Evolutionary conservation across 2,797 vertebrate genomes (phyloP).

Genomic region (Poeciliopsis infans): DNA sequence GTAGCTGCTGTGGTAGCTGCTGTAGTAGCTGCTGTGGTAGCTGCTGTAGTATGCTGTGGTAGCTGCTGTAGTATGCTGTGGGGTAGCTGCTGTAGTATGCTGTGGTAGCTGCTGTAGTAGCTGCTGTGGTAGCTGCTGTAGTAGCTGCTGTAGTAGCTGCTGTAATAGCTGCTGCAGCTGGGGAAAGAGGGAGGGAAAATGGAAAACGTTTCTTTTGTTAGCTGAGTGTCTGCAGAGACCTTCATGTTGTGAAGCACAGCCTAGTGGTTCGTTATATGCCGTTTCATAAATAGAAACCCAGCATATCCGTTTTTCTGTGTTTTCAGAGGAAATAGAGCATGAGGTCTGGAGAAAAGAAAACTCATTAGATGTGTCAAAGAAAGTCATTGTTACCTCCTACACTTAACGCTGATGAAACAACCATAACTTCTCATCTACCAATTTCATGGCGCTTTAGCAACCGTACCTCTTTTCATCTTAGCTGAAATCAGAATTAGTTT

Average conservation of each 20-base stretch:
- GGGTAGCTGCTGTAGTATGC: no score
- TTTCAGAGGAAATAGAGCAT: background rate
- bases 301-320: background rate
- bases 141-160: no score
- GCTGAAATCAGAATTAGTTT: background rate
- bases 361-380: background rate
- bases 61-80: no score
- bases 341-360: background rate
- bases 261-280: background rate
- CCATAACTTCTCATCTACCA: background rate
- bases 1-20: background rate
- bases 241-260: background rate
- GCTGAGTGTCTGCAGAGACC: background rate
- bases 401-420: conserved; percentile 3
- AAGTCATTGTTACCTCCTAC: background rate
- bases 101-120: no score
- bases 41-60: no score
- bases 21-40: no score
- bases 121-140: no score
- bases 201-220: background rate
- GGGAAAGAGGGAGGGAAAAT: background rate
- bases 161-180: no score
- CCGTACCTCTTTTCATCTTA: background rate
- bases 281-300: background rate
- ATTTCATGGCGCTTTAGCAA: background rate